phyloP scores from a whole-genome alignment of 1,140 invertebrate genomes.

The Penaeus indicus region DNA sequence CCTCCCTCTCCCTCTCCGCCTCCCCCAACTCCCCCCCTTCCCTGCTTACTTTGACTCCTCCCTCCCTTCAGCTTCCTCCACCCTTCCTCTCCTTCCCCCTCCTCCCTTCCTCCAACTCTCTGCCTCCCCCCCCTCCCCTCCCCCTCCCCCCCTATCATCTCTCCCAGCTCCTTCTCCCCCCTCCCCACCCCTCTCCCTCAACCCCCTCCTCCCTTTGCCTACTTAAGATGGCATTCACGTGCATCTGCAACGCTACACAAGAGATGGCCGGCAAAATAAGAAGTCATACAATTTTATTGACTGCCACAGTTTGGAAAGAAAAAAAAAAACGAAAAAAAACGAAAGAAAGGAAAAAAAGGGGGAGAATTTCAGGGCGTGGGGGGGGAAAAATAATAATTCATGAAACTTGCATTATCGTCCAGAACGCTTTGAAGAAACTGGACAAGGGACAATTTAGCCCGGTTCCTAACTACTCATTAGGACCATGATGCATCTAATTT shows the following conservation, averaged over 20 bases:
- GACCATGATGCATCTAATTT: constrained; percentile 46
- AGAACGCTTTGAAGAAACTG: background rate
- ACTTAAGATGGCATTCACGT: too few species aligned
- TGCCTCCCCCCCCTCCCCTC: background rate
- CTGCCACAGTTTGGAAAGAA: background rate
- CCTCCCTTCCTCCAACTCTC: background rate
- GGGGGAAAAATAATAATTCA: too few species aligned
- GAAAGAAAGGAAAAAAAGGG: too few species aligned
- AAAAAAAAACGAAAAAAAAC: too few species aligned
- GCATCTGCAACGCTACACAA: too few species aligned
- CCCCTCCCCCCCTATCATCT: background rate
- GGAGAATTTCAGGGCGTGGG: too few species aligned
- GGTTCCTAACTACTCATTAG: constrained; percentile 33
- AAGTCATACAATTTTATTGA: background rate
- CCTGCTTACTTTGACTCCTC: background rate
- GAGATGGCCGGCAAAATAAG: background rate
- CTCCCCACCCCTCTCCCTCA: background rate
- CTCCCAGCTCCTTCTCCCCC: background rate
- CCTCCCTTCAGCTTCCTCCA: background rate
- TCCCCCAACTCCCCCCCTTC: background rate
- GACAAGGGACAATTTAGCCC: constrained; percentile 1
- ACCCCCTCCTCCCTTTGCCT: too few species aligned
- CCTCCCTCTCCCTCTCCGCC: background rate
- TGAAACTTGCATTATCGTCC: too few species aligned
- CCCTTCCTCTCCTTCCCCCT: background rate